Conservation (phyloP, 2,888 invertebrate genomes). For the Andrena fulva region DNA sequence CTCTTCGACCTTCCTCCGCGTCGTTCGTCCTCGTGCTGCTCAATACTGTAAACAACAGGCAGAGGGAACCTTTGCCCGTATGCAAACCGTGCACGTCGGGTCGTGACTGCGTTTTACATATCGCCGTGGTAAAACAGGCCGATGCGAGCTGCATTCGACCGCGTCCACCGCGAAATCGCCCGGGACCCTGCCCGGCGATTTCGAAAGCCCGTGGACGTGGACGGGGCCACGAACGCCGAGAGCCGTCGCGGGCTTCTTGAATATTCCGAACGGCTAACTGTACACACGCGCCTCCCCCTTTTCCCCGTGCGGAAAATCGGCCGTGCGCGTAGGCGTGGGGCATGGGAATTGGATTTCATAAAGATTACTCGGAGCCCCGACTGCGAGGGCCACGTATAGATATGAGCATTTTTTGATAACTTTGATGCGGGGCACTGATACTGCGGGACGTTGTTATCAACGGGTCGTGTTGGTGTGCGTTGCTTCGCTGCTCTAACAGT, state of each 20-base stretch:
- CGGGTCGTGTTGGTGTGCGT: too few relatives aligned
- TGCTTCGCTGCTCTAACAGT: too few relatives aligned
- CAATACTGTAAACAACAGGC: conserved; percentile 71
- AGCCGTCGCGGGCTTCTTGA: conserved; percentile 29
- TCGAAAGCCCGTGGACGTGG: conserved; percentile 12
- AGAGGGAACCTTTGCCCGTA: conserved; percentile 59
- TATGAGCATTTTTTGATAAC: too few relatives aligned
- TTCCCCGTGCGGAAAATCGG: conserved; percentile 25
- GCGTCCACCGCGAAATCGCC: conserved; percentile 35
- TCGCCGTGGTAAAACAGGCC: conserved; percentile 59
- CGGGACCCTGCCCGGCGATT: conserved; percentile 4
- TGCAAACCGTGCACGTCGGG: conserved; percentile 61
- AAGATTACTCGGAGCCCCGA: background rate
- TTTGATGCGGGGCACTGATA: too few relatives aligned
- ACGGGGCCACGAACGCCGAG: conserved; percentile 16
- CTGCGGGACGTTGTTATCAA: too few relatives aligned
- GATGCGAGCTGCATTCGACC: conserved; percentile 61
- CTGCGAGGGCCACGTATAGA: background rate
- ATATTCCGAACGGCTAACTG: conserved; percentile 60
- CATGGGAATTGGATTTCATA: background rate
- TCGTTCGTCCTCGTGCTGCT: conserved; percentile 56
- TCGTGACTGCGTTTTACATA: conserved; percentile 68
- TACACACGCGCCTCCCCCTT: conserved; percentile 27
- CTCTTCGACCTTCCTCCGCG: conserved; percentile 42
- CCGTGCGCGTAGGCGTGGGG: background rate